Base-by-base conservation (phyloP, 1,140 invertebrate genomes). In the Aplysia californica region DNA sequence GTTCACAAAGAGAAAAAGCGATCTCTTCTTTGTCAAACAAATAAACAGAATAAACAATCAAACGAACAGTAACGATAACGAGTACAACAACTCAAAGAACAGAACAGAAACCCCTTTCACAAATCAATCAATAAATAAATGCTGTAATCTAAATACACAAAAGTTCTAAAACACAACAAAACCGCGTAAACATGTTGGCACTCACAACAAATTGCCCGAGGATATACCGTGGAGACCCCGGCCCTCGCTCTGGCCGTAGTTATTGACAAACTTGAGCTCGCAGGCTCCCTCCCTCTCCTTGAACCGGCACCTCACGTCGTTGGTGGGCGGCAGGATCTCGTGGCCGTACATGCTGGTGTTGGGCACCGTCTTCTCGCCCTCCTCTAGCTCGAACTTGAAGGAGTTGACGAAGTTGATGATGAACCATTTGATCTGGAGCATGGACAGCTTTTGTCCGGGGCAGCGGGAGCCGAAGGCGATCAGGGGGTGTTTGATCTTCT, bases 401-500 rank as follows among this genome's bases (percentile, higher is more conserved):
- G 68, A 81, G 76, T 89, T 81, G 36, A 88, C 77, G 1, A 87
- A 71, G 31, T 85, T 83, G 44, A 90, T 59, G 18, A 89, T 67
- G 82, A 84, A 90, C 86, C 87, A 88, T 70, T 90, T 90, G 56
- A 82, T 81, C 76, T 90, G 88, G 21, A 87, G 76, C 29, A 89
- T 79, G 44, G 88, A 87, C 44, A 85, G 82, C 41, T 85, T 83
- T 69, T 87, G 86, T 6, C 89, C 89, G 15, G 89, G 88, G 75
- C 89, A 90, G 55, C 89, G 78, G 3, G 87, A 85, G 26, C 89
- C 89, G 68, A 89, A 90, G 1, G 86, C 80, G 44, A 89, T 78
- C 2, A 90, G 61, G 1, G 89, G 88, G 79, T 87, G 84, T 76
- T 86, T 88, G 65, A 90, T 58, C 64, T 84, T 82, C 59, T 83